Percentiles rank a stretch among this genome's conserved stretches.
Conservation (phyloP, 2,888 invertebrate species). For the Xestobium rufovillosum region DNA sequence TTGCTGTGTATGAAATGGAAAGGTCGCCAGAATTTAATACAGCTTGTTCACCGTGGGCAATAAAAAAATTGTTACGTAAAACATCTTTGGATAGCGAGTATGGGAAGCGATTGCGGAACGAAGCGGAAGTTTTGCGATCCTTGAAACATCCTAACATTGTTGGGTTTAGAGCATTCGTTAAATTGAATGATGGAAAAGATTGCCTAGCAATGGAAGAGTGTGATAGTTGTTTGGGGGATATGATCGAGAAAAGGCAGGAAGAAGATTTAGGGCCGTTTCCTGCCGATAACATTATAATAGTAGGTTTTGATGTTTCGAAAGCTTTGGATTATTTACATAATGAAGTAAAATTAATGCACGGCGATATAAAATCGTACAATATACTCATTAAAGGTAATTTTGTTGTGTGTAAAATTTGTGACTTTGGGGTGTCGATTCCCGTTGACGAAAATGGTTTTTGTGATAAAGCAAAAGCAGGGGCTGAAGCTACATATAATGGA, state of each 20-base stretch:
- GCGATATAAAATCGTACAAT: slow-evolving; percentile 80
- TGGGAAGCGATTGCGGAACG: slow-evolving; percentile 54
- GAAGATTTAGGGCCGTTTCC: slow-evolving; percentile 51
- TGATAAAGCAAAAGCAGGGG: slow-evolving; percentile 47
- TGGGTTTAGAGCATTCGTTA: slow-evolving; percentile 58
- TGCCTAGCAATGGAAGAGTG: slow-evolving; percentile 77
- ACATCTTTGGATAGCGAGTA: slow-evolving; percentile 38
- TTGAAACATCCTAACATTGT: slow-evolving; percentile 77
- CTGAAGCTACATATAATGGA: slow-evolving; percentile 57
- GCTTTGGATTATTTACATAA: slow-evolving; percentile 74
- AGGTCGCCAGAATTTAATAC: slow-evolving; percentile 62
- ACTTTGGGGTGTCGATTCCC: slow-evolving; percentile 75
- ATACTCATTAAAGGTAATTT: slow-evolving; percentile 71
- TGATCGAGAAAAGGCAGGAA: slow-evolving; percentile 62
- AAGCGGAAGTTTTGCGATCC: slow-evolving; percentile 62
- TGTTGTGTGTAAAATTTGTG: slow-evolving; percentile 68
- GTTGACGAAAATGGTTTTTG: slow-evolving; percentile 57
- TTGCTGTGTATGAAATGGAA: slow-evolving; percentile 68
- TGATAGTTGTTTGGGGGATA: slow-evolving; percentile 61
- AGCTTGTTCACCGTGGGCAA: slow-evolving; percentile 76
- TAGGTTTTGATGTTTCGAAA: slow-evolving; percentile 58
- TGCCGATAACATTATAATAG: slow-evolving; percentile 56
- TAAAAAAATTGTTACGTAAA: slow-evolving; percentile 60
- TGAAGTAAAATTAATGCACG: slow-evolving; percentile 63
- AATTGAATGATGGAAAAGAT: slow-evolving; percentile 48